These are phyloP conservation scores for Rissa tridactyla DNA, from an alignment of 2,113 vertebrate genomes.

Conservation along the genomic window DNA sequence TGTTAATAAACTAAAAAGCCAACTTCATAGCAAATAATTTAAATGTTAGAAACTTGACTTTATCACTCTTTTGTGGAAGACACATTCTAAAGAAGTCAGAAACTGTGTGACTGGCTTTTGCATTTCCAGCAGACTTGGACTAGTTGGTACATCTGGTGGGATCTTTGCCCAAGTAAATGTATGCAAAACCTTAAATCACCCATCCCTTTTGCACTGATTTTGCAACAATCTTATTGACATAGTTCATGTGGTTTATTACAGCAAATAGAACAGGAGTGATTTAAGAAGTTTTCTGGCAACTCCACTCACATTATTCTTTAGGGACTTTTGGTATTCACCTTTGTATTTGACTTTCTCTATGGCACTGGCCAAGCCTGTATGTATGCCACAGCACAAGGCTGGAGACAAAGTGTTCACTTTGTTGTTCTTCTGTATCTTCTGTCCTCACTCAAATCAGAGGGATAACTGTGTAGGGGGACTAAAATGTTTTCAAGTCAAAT, in stretches of 20 bases:
- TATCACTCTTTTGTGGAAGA: background rate
- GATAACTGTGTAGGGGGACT: background rate
- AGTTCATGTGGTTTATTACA: background rate
- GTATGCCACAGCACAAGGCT: background rate
- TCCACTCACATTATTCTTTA: background rate
- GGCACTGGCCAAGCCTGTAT: background rate
- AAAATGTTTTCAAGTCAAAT: background rate
- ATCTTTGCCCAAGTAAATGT: background rate
- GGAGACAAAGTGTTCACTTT: background rate
- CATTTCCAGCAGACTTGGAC: background rate
- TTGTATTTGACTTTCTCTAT: background rate
- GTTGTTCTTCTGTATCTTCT: background rate
- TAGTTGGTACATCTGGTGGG: background rate
- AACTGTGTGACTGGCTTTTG: background rate
- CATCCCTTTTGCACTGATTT: background rate
- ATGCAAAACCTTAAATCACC: background rate
- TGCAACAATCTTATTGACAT: background rate
- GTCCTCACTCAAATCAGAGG: background rate
- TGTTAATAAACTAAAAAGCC: background rate
- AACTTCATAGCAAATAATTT: background rate
- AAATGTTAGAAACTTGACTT: background rate
- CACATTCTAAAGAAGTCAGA: background rate
- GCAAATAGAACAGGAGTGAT: background rate
- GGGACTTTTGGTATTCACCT: background rate
- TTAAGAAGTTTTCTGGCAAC: background rate